Evolutionary conservation across 2,797 vertebrate species (phyloP), one percentile per base, ranked within the genome.

Genomic region (Amniataba percoides): DNA sequence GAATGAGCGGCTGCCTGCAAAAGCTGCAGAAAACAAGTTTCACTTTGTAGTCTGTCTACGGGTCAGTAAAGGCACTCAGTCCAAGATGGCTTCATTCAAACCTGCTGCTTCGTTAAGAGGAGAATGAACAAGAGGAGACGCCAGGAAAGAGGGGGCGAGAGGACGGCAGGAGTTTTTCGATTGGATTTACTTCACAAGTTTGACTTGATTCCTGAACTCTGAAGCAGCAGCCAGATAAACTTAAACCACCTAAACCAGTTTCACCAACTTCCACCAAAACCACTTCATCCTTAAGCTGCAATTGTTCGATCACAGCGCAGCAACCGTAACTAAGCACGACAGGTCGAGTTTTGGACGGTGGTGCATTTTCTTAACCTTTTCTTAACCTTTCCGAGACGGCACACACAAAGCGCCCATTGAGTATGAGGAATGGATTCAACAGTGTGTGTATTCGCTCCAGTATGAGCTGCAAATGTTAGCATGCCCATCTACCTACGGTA

Each of bases 1-100:
- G 55, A 84, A 86, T 73, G 64, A 83, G 71, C 27, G 14, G 46
- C 21, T 3, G 63, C 72, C 58, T 75, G 72, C 36, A 61, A 71
- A 39, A 64, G 42, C 76, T 57, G 55, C 42, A 57, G 59, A 76
- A 66, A n/a, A 34, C 45, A 71, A 49, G 53, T 71, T 68, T 60
- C 14, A 31, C 72, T 56, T 18, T 70, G 31, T 64, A 67, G 75
- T 82, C 55, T 40, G 58, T 55, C 15, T 31, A 68, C 59, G 45
- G 55, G 56, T 74, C 61, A 14, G 68, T 45, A 42, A 58, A 63
- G 5, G 40, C 49, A 18, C 12, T 46, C 13, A 39, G 43, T 71
- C 55, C 27, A 7, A 60, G 57, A 74, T 46, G 58, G 48, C 39
- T 71, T 65, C 43, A 67, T 77, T 79, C 59, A 79, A 71, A 65